Evolutionary conservation across 2,113 vertebrate species (phyloP).

Genomic region (Strix aluco): DNA sequence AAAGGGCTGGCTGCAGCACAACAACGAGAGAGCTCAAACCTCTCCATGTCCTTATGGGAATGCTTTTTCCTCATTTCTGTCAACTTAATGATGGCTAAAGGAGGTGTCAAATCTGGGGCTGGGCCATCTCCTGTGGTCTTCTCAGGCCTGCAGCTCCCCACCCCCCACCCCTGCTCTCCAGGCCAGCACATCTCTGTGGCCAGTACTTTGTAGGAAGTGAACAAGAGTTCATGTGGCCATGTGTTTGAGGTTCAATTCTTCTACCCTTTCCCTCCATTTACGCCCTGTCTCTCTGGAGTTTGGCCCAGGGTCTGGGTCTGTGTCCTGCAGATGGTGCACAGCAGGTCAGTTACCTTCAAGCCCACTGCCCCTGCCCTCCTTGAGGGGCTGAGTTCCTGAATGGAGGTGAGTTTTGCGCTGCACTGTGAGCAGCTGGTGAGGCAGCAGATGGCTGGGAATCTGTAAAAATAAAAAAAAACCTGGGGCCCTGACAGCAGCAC

Average conservation of each 20-base stretch:
- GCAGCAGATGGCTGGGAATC: conserved; percentile 53
- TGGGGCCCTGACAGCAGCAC: background rate
- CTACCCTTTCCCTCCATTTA: background rate
- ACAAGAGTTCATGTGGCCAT: background rate
- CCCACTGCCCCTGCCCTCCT: background rate
- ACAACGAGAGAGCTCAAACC: background rate
- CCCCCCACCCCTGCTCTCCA: background rate
- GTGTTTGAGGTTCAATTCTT: background rate
- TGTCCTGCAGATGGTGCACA: background rate
- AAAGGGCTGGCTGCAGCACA: background rate
- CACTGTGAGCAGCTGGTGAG: conserved; percentile 39
- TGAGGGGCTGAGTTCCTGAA: background rate
- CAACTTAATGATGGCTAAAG: background rate
- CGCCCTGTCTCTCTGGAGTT: rapidly evolving
- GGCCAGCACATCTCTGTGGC: background rate
- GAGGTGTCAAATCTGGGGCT: background rate
- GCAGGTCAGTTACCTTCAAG: background rate
- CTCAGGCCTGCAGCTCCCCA: background rate
- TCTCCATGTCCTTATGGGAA: background rate
- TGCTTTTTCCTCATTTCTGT: background rate
- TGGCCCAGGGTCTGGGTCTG: background rate
- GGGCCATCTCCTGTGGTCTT: background rate
- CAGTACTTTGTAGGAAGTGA: background rate
- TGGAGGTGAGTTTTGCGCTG: background rate
- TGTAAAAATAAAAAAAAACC: background rate